A percentile compares a stretch with the other conserved stretches of the same genome.
Evolutionary conservation across 2,888 invertebrate genomes (phyloP).

Genomic region (Copidosoma aretas): DNA sequence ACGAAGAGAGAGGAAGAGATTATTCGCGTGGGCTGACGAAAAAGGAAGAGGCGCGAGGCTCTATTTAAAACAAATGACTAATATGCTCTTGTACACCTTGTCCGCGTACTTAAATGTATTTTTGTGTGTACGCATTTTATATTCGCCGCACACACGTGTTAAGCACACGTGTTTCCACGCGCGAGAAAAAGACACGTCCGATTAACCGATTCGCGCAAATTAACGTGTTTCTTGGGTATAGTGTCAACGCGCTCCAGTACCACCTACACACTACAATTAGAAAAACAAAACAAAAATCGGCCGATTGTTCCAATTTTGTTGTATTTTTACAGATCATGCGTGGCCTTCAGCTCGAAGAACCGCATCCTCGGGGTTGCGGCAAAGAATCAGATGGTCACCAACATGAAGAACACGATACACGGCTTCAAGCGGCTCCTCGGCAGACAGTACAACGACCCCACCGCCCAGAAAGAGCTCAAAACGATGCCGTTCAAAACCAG

Average conservation of each 20-base stretch:
- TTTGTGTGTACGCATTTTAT: slow-evolving; percentile 1
- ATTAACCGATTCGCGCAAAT: too few species aligned
- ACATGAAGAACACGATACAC: slow-evolving; percentile 95
- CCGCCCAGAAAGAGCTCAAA: slow-evolving; percentile 82
- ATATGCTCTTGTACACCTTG: slow-evolving; percentile 6
- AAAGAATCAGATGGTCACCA: slow-evolving; percentile 95
- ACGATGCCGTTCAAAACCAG: slow-evolving; percentile 82
- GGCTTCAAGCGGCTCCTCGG: slow-evolving; percentile 94
- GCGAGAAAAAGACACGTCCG: background rate
- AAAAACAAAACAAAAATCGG: background rate
- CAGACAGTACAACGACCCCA: slow-evolving; percentile 85
- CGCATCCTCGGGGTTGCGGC: slow-evolving; percentile 95
- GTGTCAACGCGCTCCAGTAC: too few species aligned
- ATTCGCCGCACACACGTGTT: background rate
- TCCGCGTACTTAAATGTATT: background rate
- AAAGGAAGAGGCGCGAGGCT: slow-evolving; percentile 32
- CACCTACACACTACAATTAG: too few species aligned
- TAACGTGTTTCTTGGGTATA: too few species aligned
- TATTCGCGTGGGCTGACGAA: slow-evolving; percentile 9
- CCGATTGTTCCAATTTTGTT: background rate
- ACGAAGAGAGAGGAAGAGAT: too few species aligned
- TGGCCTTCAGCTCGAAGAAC: slow-evolving; percentile 92
- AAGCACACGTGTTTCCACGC: background rate
- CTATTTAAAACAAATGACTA: slow-evolving; percentile 42
- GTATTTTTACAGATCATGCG: slow-evolving; percentile 79